Base-by-base conservation (phyloP, 2,113 vertebrate genomes). In the Melanostigma gelatinosum region DNA sequence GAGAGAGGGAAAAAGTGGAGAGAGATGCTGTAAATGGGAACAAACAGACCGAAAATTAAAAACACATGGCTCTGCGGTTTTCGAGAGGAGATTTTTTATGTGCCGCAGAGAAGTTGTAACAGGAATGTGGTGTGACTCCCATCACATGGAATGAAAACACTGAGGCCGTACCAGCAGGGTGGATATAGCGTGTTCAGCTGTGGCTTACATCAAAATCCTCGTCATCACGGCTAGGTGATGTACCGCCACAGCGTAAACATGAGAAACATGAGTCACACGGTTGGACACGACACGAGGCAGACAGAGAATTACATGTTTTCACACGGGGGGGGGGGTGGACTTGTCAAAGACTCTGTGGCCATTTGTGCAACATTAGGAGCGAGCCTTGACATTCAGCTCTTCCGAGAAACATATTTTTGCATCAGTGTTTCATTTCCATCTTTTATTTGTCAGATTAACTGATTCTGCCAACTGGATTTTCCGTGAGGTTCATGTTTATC, bases 31-130 rank as follows among this genome's bases (percentile, higher is more conserved):
- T 91, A 93, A 94, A 93, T 92, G 89, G 90, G 89, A 92, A 93
- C 91, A 93, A 92, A 93, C 91, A 91, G 83, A 85, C 87, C 62
- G 88, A 88, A 93, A 94, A 95, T 90, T 90, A 79, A 90, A 91
- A 94, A 92, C 93, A 93, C 90, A 94, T 95, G 93, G 89, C 83
- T 40, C 71, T 92, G 94, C 27, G 93, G 94, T 86, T 1, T 63
- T 44, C 7, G 62, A 91, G 85, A 89, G 87, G 87, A 90, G 89
- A 85, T 71, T 83, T 91, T 89, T 13, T 44, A 89, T 91, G 85
- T 68, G 81, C 93, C 81, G 76, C 92, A 82, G 90, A 90, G 87
- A 88, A 93, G 92, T 93, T 92, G 91, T 91, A 94, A 88, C 81
- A 91, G 91, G 92, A 93, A 93, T 93, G 86, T 68, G 80, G 89